Conservation (phyloP, 2,888 invertebrate species). For the Siphonodentalium dalli region DNA sequence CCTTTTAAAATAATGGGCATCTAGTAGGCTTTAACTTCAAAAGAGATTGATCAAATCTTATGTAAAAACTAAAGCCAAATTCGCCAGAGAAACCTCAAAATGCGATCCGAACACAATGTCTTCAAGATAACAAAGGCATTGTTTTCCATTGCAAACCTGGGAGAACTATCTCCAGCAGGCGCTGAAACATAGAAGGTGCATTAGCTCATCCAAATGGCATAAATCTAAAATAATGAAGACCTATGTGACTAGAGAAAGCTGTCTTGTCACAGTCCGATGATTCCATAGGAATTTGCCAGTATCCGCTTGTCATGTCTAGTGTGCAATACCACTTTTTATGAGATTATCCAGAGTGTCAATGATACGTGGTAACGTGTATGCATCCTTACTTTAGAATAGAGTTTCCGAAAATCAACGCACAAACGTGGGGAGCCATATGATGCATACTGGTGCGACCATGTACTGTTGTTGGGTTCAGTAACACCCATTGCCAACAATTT, state of each 20-base stretch:
- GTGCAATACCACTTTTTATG: too few species aligned
- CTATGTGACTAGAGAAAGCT: constrained; percentile 5
- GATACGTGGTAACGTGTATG: too few species aligned
- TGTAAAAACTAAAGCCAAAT: constrained; percentile 4
- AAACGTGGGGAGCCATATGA: too few species aligned
- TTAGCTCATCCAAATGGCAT: constrained; percentile 15
- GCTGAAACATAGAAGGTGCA: constrained; percentile 12
- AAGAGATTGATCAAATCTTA: constrained; percentile 1
- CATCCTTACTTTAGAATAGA: too few species aligned
- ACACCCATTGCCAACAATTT: too few species aligned
- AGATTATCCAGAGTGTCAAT: too few species aligned
- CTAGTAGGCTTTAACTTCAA: constrained; percentile 9
- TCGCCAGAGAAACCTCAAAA: constrained; percentile 1
- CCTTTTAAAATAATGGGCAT: constrained; percentile 2
- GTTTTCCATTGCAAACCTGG: background rate
- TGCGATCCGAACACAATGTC: constrained; percentile 10
- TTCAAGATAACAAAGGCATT: constrained; percentile 16
- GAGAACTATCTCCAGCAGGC: constrained; percentile 8
- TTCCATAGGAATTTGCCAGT: background rate
- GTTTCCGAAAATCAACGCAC: too few species aligned
- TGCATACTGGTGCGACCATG: too few species aligned
- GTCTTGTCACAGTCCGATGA: constrained; percentile 1
- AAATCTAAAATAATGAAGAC: constrained; percentile 2
- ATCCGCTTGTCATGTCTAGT: too few species aligned
- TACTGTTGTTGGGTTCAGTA: too few species aligned